phyloP scores from a whole-genome alignment of 1,140 invertebrate species.

The Sarcophaga bullata region DNA sequence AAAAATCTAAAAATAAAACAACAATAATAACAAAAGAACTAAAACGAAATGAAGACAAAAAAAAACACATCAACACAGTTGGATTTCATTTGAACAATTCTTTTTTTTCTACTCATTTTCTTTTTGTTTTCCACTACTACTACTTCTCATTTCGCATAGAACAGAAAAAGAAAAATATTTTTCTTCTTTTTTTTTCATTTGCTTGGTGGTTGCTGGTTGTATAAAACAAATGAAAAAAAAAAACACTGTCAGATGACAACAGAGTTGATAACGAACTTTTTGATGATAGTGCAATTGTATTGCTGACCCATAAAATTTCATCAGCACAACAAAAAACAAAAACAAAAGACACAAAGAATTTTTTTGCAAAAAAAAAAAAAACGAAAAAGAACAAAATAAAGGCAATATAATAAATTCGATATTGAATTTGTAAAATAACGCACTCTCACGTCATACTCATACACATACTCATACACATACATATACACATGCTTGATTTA shows the following conservation, averaged over 20 bases:
- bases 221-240: constrained; percentile 38
- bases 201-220: neutral
- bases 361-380: too few species aligned
- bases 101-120: constrained; percentile 11
- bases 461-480: too few species aligned
- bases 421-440: constrained; percentile 31
- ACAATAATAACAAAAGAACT: constrained; percentile 27
- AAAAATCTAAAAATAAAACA: neutral
- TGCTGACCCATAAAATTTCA: constrained; percentile 41
- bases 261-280: constrained; percentile 41
- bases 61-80: neutral
- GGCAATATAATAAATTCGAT: constrained; percentile 26
- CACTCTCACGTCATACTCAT: too few species aligned
- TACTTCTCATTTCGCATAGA: neutral
- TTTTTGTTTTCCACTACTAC: constrained; percentile 11
- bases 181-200: neutral
- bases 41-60: neutral
- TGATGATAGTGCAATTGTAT: constrained; percentile 40
- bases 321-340: constrained; percentile 5
- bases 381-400: constrained; percentile 1
- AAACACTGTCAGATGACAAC: constrained; percentile 30
- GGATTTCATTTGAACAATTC: constrained; percentile 28
- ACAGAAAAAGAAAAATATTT: neutral
- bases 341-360: constrained; percentile 12
- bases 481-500: neutral